phyloP scores from a whole-genome alignment of 1,140 invertebrate species.

The Aphelinus atriplicis region DNA sequence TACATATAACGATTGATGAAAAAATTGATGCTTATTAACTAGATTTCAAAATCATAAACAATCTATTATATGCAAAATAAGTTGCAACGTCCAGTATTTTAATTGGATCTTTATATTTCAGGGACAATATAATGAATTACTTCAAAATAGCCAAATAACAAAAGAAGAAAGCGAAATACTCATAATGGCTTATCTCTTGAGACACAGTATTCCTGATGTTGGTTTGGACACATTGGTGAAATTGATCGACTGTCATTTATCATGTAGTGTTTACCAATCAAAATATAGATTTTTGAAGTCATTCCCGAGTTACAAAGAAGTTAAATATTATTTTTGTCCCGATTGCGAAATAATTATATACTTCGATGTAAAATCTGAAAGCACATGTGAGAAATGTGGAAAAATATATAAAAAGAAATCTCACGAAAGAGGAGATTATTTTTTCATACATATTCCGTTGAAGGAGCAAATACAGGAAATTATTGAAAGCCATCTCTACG shows the following conservation, averaged over 20 bases:
- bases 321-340: no score
- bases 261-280: neutral
- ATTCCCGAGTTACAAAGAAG: neutral
- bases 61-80: no score
- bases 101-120: no score
- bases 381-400: neutral
- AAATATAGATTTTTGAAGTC: slow-evolving; percentile 8
- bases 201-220: neutral
- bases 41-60: no score
- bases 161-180: no score
- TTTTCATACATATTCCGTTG: neutral
- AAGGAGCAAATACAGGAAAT: neutral
- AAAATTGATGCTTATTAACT: no score
- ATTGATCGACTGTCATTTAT: neutral
- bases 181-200: neutral
- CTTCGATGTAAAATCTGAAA: neutral
- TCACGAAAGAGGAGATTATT: neutral
- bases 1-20: no score
- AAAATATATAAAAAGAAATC: neutral
- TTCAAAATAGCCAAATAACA: no score
- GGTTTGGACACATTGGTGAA: neutral
- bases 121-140: no score
- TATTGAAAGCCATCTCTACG: neutral
- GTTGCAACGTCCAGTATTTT: no score
- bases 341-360: neutral